Evolutionary conservation across 1,140 invertebrate genomes (phyloP), one percentile per base, ranked within the genome.

Genomic region (Orussus abietinus): DNA sequence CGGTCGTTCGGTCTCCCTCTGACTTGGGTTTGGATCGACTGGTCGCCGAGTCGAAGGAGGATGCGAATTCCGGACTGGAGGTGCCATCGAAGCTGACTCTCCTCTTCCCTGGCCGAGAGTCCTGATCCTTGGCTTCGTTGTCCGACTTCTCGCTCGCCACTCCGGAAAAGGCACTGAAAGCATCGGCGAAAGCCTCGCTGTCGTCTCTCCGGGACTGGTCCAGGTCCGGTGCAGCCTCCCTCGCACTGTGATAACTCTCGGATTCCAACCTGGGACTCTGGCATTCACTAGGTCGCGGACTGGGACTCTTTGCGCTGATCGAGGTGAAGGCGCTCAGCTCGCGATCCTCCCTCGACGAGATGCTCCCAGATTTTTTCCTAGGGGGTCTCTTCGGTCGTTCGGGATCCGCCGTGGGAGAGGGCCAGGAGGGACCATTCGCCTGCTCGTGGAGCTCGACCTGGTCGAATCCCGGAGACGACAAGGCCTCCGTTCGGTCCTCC

Each of bases 401-500:
- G 4, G 39, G 48, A 5, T 51, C 59, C 6, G 46, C 51, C 1
- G 26, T 13, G 3, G 0, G 61, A 55, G 7, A 51, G 51, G 48
- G 54, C 64, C 28, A 45, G 32, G 38, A 5, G 40, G 35, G 9
- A 36, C 40, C 9, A 6, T 26, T 69, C 64, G 4, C 3, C 41
- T 17, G 38, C 55, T 42, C 32, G 38, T 33, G 26, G 48, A 35
- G 34, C 57, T 36, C 21, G 9, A 3, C 4, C 17, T 36, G 15
- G 18, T 36, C 34, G 9, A 10, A 9, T 17, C 21, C 34, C 37
- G 53, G 14, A 22, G 76, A 77, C 9, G 66, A 59, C 42, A 64
- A 62, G 62, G 53, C 15, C 15, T 56, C 67, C 47, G 74, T 74
- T 61, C 84, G 81, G 54, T 84, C 83, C 25, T 83, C 84, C 35